Evolutionary conservation across 2,113 vertebrate genomes (phyloP).

Genomic region (Bubalus kerabau): DNA sequence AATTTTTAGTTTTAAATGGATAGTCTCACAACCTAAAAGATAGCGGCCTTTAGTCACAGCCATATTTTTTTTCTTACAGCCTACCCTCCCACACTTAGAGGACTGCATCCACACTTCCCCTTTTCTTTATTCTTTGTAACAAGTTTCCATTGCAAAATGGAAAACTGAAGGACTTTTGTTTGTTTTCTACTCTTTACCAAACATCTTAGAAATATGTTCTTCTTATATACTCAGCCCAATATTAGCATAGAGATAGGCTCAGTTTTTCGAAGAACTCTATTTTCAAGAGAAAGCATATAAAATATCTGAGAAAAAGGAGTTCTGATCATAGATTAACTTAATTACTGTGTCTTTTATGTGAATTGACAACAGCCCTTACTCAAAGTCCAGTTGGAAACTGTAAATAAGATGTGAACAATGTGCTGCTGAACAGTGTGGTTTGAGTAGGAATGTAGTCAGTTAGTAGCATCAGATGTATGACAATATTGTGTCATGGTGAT

Average conservation of each 20-base stretch:
- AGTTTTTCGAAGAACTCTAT: not conserved
- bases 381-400: not conserved
- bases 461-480: not conserved
- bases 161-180: not conserved
- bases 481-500: not conserved
- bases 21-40: not conserved
- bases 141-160: not conserved
- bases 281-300: not conserved
- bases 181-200: not conserved
- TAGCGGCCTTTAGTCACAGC: not conserved
- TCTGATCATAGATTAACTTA: not conserved
- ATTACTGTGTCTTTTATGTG: not conserved
- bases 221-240: not conserved
- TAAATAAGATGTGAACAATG: not conserved
- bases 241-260: not conserved
- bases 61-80: not conserved
- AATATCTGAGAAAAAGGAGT: not conserved
- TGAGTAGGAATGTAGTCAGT: not conserved
- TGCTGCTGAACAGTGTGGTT: not conserved
- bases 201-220: not conserved
- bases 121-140: not conserved
- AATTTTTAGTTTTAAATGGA: conserved; percentile 40
- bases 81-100: not conserved
- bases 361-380: not conserved
- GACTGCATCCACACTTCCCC: not conserved